Conservation (phyloP, 2,113 vertebrate species). For the Callocephalon fimbriatum region DNA sequence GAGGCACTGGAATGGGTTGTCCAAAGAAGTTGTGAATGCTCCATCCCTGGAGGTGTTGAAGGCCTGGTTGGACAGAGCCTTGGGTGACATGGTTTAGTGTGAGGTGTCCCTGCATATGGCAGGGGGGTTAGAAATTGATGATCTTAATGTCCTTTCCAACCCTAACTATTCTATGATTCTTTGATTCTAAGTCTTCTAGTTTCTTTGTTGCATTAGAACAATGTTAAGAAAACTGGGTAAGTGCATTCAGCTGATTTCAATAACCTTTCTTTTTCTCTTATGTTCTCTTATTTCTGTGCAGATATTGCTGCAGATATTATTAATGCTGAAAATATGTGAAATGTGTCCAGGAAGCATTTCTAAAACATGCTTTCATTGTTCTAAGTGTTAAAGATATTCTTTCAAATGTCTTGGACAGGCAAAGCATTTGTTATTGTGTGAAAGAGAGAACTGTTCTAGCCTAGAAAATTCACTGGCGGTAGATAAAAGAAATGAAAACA, state of each 20-base stretch:
- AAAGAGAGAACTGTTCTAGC: not conserved
- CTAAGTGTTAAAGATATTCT: not conserved
- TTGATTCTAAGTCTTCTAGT: not conserved
- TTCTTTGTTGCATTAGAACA: not conserved
- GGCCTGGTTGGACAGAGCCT: no score
- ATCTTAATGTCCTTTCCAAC: not conserved
- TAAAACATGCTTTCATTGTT: not conserved
- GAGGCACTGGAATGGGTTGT: not conserved
- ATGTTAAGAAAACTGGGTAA: fast-evolving
- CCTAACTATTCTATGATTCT: not conserved
- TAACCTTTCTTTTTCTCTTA: not conserved
- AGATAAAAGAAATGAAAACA: not conserved
- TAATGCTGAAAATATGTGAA: not conserved
- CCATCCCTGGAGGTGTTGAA: not conserved
- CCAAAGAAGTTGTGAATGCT: not conserved
- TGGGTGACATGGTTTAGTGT: not conserved
- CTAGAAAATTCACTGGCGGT: not conserved
- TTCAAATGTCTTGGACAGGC: not conserved
- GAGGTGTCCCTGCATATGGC: not conserved
- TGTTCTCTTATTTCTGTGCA: not conserved
- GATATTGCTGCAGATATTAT: not conserved
- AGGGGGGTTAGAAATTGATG: not conserved
- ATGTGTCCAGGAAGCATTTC: not conserved
- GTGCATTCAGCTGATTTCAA: not conserved
- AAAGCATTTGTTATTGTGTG: not conserved